phyloP scores from a whole-genome alignment of 1,140 invertebrate species.

The Elysia chlorotica region DNA sequence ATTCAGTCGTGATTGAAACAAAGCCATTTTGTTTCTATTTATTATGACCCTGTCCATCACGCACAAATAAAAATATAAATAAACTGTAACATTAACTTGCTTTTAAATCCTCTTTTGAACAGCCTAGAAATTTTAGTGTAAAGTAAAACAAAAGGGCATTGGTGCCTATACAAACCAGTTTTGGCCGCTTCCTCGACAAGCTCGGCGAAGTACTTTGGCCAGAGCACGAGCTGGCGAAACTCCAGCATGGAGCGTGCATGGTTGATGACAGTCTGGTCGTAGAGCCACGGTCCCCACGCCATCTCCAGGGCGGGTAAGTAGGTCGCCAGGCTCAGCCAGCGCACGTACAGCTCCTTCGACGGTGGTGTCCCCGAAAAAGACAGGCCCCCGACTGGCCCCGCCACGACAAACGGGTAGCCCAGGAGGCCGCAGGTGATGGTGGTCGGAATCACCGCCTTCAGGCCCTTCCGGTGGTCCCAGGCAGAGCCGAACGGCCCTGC shows the following conservation, averaged over 20 bases:
- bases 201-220: constrained; percentile 67
- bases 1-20: too few relatives aligned
- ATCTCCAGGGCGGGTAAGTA: constrained; percentile 89
- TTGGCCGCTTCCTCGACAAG: constrained; percentile 69
- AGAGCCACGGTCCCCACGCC: constrained; percentile 87
- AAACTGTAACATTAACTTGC: background rate
- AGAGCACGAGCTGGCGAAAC: constrained; percentile 71
- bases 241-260: constrained; percentile 72
- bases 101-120: background rate
- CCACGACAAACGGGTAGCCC: constrained; percentile 84
- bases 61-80: background rate
- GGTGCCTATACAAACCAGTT: constrained; percentile 70
- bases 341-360: constrained; percentile 25
- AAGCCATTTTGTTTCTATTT: too few relatives aligned
- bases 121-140: too few relatives aligned
- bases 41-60: too few relatives aligned
- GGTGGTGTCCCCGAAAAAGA: constrained; percentile 60
- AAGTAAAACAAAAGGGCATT: too few relatives aligned
- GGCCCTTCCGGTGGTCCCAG: constrained; percentile 80
- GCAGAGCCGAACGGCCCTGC: constrained; percentile 84
- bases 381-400: constrained; percentile 93
- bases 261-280: constrained; percentile 72
- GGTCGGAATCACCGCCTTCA: constrained; percentile 73
- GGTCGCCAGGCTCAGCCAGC: constrained; percentile 82
- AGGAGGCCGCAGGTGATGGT: constrained; percentile 82